Evolutionary conservation across 1,140 invertebrate species (phyloP).

Genomic region (Chlorops oryzae): DNA sequence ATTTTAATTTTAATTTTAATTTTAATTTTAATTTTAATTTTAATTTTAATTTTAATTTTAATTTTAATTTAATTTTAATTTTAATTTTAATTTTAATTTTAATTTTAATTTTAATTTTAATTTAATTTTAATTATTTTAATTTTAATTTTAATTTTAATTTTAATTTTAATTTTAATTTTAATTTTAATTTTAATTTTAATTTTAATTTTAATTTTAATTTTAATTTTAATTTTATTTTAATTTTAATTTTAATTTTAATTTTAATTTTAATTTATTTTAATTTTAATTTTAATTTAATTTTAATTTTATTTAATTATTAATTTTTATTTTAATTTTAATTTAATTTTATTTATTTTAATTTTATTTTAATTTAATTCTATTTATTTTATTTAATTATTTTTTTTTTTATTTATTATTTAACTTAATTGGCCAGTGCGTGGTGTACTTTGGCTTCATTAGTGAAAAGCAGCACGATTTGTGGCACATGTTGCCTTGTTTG

Average conservation of each 20-base stretch:
- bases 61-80: not conserved
- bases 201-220: not conserved
- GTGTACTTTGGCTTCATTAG: no score
- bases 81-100: not conserved
- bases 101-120: not conserved
- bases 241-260: not conserved
- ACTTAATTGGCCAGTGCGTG: no score
- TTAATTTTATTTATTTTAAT: not conserved
- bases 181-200: not conserved
- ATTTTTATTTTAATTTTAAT: not conserved
- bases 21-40: not conserved
- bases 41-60: not conserved
- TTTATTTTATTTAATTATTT: conserved; percentile 3
- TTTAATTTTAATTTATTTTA: not conserved
- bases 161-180: not conserved
- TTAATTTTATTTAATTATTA: not conserved
- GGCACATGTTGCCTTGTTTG: no score
- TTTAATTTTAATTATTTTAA: not conserved
- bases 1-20: not conserved
- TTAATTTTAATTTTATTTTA: not conserved
- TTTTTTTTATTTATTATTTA: no score
- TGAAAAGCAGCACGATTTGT: no score
- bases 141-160: not conserved
- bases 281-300: not conserved
- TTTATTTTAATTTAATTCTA: not conserved